Evolutionary conservation across 2,888 invertebrate genomes (phyloP), one percentile per base, ranked within the genome.

Genomic region (Coremacera marginata): DNA sequence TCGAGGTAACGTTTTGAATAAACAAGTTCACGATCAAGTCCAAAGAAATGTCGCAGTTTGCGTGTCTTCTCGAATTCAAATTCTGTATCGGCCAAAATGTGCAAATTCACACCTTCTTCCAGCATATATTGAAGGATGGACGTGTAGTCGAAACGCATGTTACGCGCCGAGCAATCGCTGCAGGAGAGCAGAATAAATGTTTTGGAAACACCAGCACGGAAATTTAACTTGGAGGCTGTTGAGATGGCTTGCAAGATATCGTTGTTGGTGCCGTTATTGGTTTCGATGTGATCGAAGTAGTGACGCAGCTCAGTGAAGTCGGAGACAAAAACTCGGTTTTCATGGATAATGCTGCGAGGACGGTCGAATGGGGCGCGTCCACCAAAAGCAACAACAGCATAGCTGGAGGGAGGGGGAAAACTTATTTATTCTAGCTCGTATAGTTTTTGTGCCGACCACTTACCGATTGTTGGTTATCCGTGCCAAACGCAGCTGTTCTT

Each of bases 151-250:
- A 95, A 89, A 93, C 95, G 92, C 93, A 95, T 94, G 82, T 92
- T 91, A 57, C 90, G 88, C 5, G 92, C 91, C 80, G 93, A 92
- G 87, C 97, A 97, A 73, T 91, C 91, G 14, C 94, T 92, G 89
- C 97, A 97, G 0, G 96, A 94, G 85, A 97, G 86, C 60, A 97
- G 90, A 78, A 97, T 91, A 80, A 97, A 93, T 3, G 94, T 94
- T 86, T 95, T 94, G 0, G 96, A 94, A 31, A 94, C 96, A 0
- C 95, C 97, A 1, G 96, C 92, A 49, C 97, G 92, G 91, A 95
- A 96, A 77, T 94, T 92, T 67, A 96, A 90, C 78, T 91, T 91
- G 0, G 94, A 92, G 19, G 95, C 94, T 85, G 92, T 93, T 68
- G 93, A 92, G 16, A 96, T 91, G 9, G 95, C 96, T 49, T 92